Conservation (phyloP, 2,888 invertebrate species). For the Omphaloscelis lunosa region DNA sequence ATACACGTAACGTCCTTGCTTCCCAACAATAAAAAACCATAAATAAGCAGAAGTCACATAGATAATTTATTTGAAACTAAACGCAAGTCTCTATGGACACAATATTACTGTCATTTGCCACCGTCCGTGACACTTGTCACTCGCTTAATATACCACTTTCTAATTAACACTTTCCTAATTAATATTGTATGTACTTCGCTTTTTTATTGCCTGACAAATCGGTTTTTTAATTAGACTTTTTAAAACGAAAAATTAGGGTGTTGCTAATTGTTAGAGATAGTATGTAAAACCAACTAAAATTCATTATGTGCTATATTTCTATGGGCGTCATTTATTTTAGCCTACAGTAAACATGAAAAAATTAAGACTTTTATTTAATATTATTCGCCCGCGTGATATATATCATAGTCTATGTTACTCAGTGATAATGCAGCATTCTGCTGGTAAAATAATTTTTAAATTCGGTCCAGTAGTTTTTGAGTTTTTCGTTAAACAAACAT, state of each 20-base stretch:
- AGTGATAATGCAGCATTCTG: too few relatives aligned
- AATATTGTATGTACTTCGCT: slow-evolving; percentile 53
- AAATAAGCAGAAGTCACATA: slow-evolving; percentile 34
- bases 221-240: slow-evolving; percentile 58
- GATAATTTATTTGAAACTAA: slow-evolving; percentile 66
- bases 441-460: too few relatives aligned
- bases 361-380: not conserved
- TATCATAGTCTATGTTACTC: too few relatives aligned
- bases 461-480: too few relatives aligned
- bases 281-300: not conserved
- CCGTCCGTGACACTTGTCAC: slow-evolving; percentile 61
- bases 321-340: too few relatives aligned
- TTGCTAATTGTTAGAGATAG: slow-evolving; percentile 56
- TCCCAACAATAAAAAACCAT: slow-evolving; percentile 54
- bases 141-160: slow-evolving; percentile 45
- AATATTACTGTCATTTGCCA: slow-evolving; percentile 53
- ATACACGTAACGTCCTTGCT: slow-evolving; percentile 29
- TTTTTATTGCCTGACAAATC: slow-evolving; percentile 69
- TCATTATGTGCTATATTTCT: not conserved
- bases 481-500: too few relatives aligned
- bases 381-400: too few relatives aligned
- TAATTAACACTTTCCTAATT: slow-evolving; percentile 68
- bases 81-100: slow-evolving; percentile 48
- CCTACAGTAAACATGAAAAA: not conserved
- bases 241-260: slow-evolving; percentile 48